Evolutionary conservation across 2,888 invertebrate genomes (phyloP), one percentile per base, ranked within the genome.

Genomic region (Anodontia alba): DNA sequence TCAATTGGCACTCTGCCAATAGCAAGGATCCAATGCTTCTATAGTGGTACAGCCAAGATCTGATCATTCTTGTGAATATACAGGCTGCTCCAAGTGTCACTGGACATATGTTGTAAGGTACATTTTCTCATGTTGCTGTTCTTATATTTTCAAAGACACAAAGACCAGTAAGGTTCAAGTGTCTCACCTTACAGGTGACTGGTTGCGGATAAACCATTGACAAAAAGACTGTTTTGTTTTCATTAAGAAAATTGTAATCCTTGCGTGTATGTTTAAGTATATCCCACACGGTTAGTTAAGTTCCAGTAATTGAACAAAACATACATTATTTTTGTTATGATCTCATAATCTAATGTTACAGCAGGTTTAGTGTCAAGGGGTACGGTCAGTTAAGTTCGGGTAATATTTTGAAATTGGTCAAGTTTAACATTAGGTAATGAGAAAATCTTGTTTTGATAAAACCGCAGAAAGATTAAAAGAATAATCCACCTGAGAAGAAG

Each of bases 181-280:
- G 20, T 26, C 5, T 31, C 1, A 33, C 15, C 33, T 31, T 62
- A 2, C 33, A 23, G 33, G 29, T 62, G 62, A 62, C 62, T 62
- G 23, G 15, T 49, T 20, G 5, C 5, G 12, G 38, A 38, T 5
- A 46, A 46, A 46, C 20, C 15, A 23, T 54, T 38, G 12, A 38
- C 29, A 62, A 62, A 20, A 38, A 38, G 38, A 20, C 33, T 62
- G 33, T 62, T 62, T 62, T 33, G 62, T 62, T 62, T 62, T 62
- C 62, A 62, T 62, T 62, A 29, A 33, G 62, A 54, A 62, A 31
- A 31, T 29, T n/a, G 31, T 62, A 33, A 62, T 62, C 33, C 33
- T 62, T 12, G 5, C 29, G 23, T 26, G 57, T 57, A 57, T 3
- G 57, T 57, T 57, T 26, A 26, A 57, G 10, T 57, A 29, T 26